Base-by-base conservation (phyloP, 2,797 vertebrate genomes). In the Lates japonicus region DNA sequence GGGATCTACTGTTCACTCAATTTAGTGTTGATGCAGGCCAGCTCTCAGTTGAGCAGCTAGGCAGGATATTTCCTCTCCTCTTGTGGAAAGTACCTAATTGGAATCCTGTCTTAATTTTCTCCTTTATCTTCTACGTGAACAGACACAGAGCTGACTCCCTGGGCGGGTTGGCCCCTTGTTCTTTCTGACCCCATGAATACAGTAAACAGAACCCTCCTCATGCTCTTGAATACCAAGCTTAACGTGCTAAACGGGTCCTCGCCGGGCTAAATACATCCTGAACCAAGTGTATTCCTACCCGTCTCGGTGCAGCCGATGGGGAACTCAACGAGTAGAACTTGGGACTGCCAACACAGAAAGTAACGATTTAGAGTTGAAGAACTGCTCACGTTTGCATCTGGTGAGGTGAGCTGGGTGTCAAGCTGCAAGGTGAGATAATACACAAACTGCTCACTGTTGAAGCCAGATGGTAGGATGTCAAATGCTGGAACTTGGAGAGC, bases 41-140 rank as follows among this genome's bases (percentile, higher is more conserved):
- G 95, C 87, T 99, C 98, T 94, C 99, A 99, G 95, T 99, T 99
- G 83, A 99, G 96, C 74, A 99, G 96, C 98, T 98, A 99, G 98
- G 98, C 83, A 99, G 92, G 0, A 96, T 63, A 98, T 98, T 81
- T 98, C 98, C 88, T 99, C 97, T 5, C 98, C 98, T 76, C 96
- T n/a, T n/a, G n/a, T n/a, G n/a, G n/a, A n/a, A n/a, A n/a, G n/a
- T n/a, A n/a, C n/a, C n/a, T n/a, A n/a, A n/a, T n/a, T 96, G 92
- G 97, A 93, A 99, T 98, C 69, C 98, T 96, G 76, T 98, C 97
- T 99, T 99, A 92, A 99, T 99, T 95, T 96, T 97, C 92, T 98
- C 96, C 89, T 99, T 99, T 93, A 99, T 97, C 92, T 96, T 33
- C n/a, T n/a, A n/a, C n/a, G 98, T 99, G 94, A 99, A 99, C 74